phyloP scores from a whole-genome alignment of 2,113 vertebrate genomes.

The Poecile atricapillus region DNA sequence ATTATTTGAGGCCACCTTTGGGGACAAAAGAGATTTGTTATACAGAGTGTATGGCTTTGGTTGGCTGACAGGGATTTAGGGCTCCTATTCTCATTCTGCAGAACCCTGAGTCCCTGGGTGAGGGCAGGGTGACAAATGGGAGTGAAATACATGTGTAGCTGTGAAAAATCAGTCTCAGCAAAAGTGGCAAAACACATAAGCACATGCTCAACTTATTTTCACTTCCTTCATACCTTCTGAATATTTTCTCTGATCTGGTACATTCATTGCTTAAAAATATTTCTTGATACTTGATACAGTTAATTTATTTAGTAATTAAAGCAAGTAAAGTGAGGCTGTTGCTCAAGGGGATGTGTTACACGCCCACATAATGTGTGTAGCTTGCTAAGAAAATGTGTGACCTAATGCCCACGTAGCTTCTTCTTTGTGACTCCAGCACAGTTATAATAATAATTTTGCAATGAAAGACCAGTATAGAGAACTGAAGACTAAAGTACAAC shows the following conservation, averaged over 20 bases:
- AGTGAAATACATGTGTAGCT: neutral
- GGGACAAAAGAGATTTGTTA: neutral
- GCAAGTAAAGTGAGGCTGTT: neutral
- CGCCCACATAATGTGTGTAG: neutral
- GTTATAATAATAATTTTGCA: neutral
- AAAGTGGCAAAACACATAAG: neutral
- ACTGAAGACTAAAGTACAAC: neutral
- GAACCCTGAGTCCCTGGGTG: neutral
- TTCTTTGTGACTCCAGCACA: neutral
- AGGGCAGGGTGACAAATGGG: slow-evolving; percentile 21
- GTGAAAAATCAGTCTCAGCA: slow-evolving; percentile 19
- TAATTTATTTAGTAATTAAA: slow-evolving; percentile 37
- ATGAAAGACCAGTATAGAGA: neutral
- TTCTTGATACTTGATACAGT: neutral
- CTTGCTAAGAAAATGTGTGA: neutral
- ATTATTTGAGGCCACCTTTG: slow-evolving; percentile 21
- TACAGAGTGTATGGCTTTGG: neutral
- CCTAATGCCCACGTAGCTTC: neutral
- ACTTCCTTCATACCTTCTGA: neutral
- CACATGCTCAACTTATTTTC: neutral
- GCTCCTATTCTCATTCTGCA: neutral
- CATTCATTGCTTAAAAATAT: neutral
- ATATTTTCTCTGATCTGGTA: neutral
- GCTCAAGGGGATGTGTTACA: neutral
- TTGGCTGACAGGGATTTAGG: slow-evolving; percentile 44